Evolutionary conservation across 2,888 invertebrate species (phyloP), one percentile per base, ranked within the genome.

Genomic region (Scaptomyza reducta): DNA sequence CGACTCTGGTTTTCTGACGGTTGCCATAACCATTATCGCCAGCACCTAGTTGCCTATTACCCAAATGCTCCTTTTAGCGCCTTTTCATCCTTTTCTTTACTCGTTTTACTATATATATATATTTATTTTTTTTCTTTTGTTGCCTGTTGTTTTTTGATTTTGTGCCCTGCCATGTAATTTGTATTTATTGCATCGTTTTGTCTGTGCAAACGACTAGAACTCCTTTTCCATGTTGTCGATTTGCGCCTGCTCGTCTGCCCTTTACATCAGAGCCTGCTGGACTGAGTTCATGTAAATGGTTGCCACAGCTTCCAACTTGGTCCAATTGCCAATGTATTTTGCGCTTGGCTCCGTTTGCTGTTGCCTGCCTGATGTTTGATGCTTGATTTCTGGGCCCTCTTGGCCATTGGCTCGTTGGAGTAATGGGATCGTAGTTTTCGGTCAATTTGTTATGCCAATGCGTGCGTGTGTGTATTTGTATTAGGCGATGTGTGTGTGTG

Each of bases 151-250:
- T 61, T 62, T 73, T 61, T 81, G 75, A 82, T 86, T 83, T 68
- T 86, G 70, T 74, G 80, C 83, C 80, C 64, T 74, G 85, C 82
- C 70, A 81, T 82, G 87, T 84, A 84, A 89, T 90, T 89, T 90
- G 85, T 90, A 90, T 90, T 88, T 89, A 90, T 89, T 88, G 83
- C 87, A 84, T 87, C 89, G 87, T 89, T 89, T 88, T 87, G 83
- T 88, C 87, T 87, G 88, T 82, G 80, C 83, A 87, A 90, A 84
- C 83, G 84, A 77, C 79, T 72, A 81, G 85, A 85, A 88, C 83
- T 85, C 88, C 86, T 79, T 86, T 87, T 88, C 84, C 87, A 84
- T 88, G 89, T 87, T 84, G 82, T 85, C 85, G 85, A 81, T 81
- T 81, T 62, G 70, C 60, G 68, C 42, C 56, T 61, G 50, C 38